Evolutionary conservation across 2,797 vertebrate genomes (phyloP), one percentile per base, ranked within the genome.

Genomic region (Holocentrus rufus): DNA sequence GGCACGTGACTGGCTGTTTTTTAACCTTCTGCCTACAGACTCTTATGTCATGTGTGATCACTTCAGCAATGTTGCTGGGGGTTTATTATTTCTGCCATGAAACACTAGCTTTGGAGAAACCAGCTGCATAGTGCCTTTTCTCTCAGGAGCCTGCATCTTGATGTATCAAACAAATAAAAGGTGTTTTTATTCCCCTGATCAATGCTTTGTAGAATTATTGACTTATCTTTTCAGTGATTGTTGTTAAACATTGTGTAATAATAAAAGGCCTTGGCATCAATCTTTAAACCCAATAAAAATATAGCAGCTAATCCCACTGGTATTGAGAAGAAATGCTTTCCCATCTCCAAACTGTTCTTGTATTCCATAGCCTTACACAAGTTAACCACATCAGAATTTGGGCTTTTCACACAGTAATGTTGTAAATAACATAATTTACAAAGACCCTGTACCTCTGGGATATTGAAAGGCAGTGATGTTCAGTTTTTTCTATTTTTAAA

Each of bases 21-120:
- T 90, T 92, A 90, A 91, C 89, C 92, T 91, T 92, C 87, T 92
- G 91, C 91, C 92, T 92, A 87, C 91, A 92, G 93, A 90, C 91
- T 92, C 87, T 82, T 88, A 88, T 94, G 92, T 93, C 92, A 93
- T 86, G 78, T 92, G 86, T 87, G 90, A 94, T 93, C 92, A 91
- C 85, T 92, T 92, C 92, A 93, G 81, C 82, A 50, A 60, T 83
- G 82, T 91, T 88, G 88, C 87, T 58, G 83, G 83, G 79, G 70
- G 52, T 88, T 90, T 88, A 83, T 90, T 84, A 79, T 88, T 86
- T 80, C 77, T 81, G 77, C 87, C 79, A 82, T 42, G 80, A 90
- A 91, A 89, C 82, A 80, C 84, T 84, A 81, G 86, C 90, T 88
- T 87, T 74, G 72, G 87, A 79, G 69, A 79, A 88, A 90, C 57